Conservation (phyloP, 1,140 invertebrate genomes). For the Cherax destructor region DNA sequence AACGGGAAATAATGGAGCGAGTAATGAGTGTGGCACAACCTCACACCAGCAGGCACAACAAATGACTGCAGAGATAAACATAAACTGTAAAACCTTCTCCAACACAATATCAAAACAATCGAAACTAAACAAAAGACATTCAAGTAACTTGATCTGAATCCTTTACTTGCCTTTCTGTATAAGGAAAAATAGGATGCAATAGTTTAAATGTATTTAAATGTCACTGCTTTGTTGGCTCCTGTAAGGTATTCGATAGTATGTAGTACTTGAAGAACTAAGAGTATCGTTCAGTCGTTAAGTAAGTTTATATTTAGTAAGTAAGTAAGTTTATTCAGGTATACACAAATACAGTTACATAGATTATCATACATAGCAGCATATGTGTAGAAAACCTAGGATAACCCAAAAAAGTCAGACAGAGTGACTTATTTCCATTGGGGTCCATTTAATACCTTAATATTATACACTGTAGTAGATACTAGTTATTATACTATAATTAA, state of each 20-base stretch:
- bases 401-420: too few relatives aligned
- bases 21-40: slow-evolving; percentile 1
- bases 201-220: background rate
- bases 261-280: background rate
- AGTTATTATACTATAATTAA: too few relatives aligned
- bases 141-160: background rate
- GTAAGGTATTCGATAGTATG: background rate
- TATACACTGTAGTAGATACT: too few relatives aligned
- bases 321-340: too few relatives aligned
- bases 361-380: too few relatives aligned
- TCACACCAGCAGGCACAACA: slow-evolving; percentile 24
- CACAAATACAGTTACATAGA: too few relatives aligned
- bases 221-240: background rate
- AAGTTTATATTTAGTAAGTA: too few relatives aligned
- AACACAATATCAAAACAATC: slow-evolving; percentile 31
- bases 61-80: slow-evolving; percentile 25
- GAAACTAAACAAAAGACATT: slow-evolving; percentile 17
- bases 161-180: background rate
- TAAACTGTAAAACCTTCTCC: slow-evolving; percentile 19
- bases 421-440: too few relatives aligned
- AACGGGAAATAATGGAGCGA: background rate
- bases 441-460: too few relatives aligned
- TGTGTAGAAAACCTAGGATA: too few relatives aligned
- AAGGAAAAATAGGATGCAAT: background rate
- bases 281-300: too few relatives aligned